Percentiles rank a stretch among this genome's conserved stretches.
phyloP scores from a whole-genome alignment of 2,797 vertebrate species.

The Sebastes paucispinis region DNA sequence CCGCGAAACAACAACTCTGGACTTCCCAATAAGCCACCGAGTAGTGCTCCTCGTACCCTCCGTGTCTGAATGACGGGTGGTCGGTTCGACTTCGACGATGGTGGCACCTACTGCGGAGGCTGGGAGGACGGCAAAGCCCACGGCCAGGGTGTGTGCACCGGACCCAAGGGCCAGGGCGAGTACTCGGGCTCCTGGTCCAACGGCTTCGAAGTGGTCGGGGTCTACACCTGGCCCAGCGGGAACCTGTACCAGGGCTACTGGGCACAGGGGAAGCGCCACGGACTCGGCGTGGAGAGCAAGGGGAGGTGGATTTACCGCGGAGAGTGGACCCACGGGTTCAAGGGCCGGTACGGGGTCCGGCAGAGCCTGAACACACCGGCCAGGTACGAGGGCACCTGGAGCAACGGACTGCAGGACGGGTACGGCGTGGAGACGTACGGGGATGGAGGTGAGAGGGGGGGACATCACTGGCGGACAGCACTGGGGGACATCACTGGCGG shows the following conservation, averaged over 20 bases:
- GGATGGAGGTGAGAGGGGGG: slow-evolving; percentile 89
- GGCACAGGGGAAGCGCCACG: slow-evolving; percentile 93
- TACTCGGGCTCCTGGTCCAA: slow-evolving; percentile 93
- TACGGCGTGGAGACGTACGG: slow-evolving; percentile 96
- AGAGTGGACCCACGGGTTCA: slow-evolving; percentile 94
- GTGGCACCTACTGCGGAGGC: slow-evolving; percentile 75
- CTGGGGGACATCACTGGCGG: too few relatives aligned
- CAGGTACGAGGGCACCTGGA: slow-evolving; percentile 96
- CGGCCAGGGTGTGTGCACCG: slow-evolving; percentile 95
- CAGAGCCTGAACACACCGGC: slow-evolving; percentile 92
- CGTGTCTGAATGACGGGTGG: slow-evolving; percentile 92
- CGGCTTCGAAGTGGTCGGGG: slow-evolving; percentile 92
- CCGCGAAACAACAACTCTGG: slow-evolving; percentile 34
- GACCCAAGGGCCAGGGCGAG: slow-evolving; percentile 94
- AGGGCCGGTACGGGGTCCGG: slow-evolving; percentile 94
- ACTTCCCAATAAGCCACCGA: neutral
- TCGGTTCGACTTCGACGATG: slow-evolving; percentile 94
- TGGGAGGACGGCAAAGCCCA: slow-evolving; percentile 87
- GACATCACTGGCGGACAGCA: neutral
- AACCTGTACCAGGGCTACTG: slow-evolving; percentile 93
- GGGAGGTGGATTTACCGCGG: slow-evolving; percentile 94
- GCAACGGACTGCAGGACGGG: slow-evolving; percentile 94
- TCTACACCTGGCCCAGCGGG: slow-evolving; percentile 96
- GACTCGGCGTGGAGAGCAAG: slow-evolving; percentile 93
- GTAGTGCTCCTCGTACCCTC: neutral